Base-by-base conservation (phyloP, 2,113 vertebrate genomes). In the Mobula birostris region DNA sequence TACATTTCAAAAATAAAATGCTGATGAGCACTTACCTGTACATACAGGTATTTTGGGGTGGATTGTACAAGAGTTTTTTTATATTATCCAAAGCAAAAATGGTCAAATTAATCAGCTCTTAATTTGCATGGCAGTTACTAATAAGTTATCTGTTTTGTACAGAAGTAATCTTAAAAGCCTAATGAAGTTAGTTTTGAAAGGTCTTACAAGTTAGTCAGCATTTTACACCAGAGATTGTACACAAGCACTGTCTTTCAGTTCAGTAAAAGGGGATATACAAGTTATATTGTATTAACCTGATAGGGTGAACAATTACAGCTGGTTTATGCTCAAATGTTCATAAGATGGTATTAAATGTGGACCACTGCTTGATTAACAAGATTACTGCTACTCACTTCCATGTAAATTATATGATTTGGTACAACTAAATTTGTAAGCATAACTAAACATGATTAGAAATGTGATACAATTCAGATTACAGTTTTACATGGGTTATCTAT, bases 371-470 rank as follows among this genome's bases (percentile, higher is more conserved):
- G 85, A 66, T 32, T 68, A 66, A 90, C 66, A 61, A 90, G 63
- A 5, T 90, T 90, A 66, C n/a, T 66, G 85, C 58, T 66, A 56
- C 21, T 36, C 0, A 48, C 32, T 70, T 93, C 91, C 74, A 48
- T 74, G 91, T 36, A 93, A 93, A 93, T 72, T 93, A 32, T 32
- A 17, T 56, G 24, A 74, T 56, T 93, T 93, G 21, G 19, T 12
- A 21, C 91, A 93, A 93, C 74, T 93, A 74, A 74, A 74, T 56
- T 76, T 74, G 70, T 48, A 74, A 76, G 68, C 21, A 40, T 90
- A 90, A 76, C 27, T 93, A 93, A 24, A 27, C 32, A 48, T 32
- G 40, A 76, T 56, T 36, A 29, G 36, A 93, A 56, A 76, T 5
- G 1, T 74, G 40, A 48, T 74, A 56, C 21, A 93, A 74, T 74